phyloP scores from a whole-genome alignment of 2,113 vertebrate species.

The Lepisosteus oculatus region DNA sequence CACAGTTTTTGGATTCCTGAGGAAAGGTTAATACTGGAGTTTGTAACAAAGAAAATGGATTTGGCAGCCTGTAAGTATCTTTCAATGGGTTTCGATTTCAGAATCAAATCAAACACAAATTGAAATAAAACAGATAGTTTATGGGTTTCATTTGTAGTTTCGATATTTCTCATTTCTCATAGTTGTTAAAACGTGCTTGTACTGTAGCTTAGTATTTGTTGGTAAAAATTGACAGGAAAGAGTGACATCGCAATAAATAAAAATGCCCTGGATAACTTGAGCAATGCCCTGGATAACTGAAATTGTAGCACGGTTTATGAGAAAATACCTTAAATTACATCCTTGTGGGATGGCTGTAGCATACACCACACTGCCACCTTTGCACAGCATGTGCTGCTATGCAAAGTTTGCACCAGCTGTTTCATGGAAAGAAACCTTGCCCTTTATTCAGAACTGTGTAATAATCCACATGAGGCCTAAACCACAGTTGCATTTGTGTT shows the following conservation, averaged over 20 bases:
- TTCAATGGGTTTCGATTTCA: background rate
- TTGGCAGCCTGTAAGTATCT: background rate
- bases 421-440: too few relatives aligned
- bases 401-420: background rate
- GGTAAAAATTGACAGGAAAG: too few relatives aligned
- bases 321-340: constrained; percentile 65
- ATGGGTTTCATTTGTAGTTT: background rate
- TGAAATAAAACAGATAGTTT: background rate
- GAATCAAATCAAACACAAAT: background rate
- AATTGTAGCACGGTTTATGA: constrained; percentile 52
- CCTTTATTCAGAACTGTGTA: background rate
- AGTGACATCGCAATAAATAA: too few relatives aligned
- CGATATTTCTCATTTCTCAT: too few relatives aligned
- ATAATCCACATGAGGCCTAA: constrained; percentile 5
- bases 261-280: too few relatives aligned
- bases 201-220: too few relatives aligned
- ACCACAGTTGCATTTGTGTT: background rate
- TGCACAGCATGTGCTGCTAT: constrained; percentile 55
- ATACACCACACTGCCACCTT: constrained; percentile 60
- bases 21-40: background rate
- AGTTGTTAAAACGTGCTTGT: too few relatives aligned
- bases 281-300: too few relatives aligned
- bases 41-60: background rate
- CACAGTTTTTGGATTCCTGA: background rate
- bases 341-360: constrained; percentile 63